Base-by-base conservation (phyloP, 2,888 invertebrate species). In the Drosophila multiciliata region DNA sequence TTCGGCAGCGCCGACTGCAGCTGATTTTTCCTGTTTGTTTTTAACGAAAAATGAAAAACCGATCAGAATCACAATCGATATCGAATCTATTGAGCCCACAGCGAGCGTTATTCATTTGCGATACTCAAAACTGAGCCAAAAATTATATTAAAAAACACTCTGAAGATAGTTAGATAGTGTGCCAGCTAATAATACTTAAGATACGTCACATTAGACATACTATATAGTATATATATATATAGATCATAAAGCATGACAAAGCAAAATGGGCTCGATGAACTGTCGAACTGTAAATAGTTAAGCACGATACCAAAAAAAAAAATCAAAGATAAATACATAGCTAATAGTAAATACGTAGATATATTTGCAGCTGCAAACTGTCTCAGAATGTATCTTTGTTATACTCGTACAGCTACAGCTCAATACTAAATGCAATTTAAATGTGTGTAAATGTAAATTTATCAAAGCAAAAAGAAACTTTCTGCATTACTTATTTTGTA, bases 71-170 rank as follows among this genome's bases (percentile, higher is more conserved):
- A 89, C 63, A 82, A 79, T 75, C 69, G 78, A 81, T 81, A 85
- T 86, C 90, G 85, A 86, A 86, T 86, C 90, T 87, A 82, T 73
- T 75, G 78, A 83, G 78, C 79, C 79, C 81, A 81, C 64, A 74
- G 83, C 78, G 75, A 80, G 87, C 76, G 76, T 75, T 84, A 80
- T 78, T 84, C 73, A 80, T 74, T 77, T 82, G 82, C 84, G 84
- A 80, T 89, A 86, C 85, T 86, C 85, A 86, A 82, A 82, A 82
- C 88, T 82, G 90, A 86, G 85, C 85, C 85, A 86, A 86, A 89
- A 87, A 89, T 73, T 80, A 89, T 73, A 67, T 75, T 71, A 71
- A 29, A 29, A 29, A 74, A 66, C 17, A 69, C 26, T 75, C 55
- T 49, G 36, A 55, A 38, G 38, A 38, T 55, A 55, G 45, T 65